Base-by-base conservation (phyloP, 2,113 vertebrate species). In the Peromyscus maniculatus region DNA sequence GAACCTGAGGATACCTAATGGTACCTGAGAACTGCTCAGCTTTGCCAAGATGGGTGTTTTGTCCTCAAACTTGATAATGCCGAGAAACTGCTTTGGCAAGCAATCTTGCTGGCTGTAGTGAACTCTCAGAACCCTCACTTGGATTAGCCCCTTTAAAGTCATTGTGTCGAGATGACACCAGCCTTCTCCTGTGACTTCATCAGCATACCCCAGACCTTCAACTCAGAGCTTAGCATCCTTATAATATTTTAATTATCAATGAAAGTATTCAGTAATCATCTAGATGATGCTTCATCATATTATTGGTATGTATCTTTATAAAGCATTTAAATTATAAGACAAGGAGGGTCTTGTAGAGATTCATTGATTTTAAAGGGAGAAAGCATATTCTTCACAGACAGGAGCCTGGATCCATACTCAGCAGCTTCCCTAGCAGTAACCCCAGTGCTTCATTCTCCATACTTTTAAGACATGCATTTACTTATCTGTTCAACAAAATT, bases 401-500 rank as follows among this genome's bases (percentile, higher is more conserved):
- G 55, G 33, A 84, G 13, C 7, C n/a, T 71, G 17, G 22, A 3
- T 22, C 16, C 28, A 26, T 28, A 5, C 46, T 28, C 43, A n/a
- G 0, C 49, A 75, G 16, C 22, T 13, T 75, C 39, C 24, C 49
- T 21, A 15, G 4, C 5, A 36, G 13, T 69, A n/a, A 87, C 12
- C 3, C 43, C 2, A 19, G 8, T 22, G 17, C 8, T 77, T 89
- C 12, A 62, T 15, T 64, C 55, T 49, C 52, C 39, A 91, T 16
- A 66, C 19, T 26, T 7, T 62, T 66, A 67, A 92, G 19, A 43
- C 49, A 87, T 31, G 4, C 2, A 62, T 80, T 57, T 94, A 91
- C 64, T n/a, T 77, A 87, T 79, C 84, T 88, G 5, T 78, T 59
- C 67, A 86, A 87, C 13, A 94, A 96, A 91, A 93, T 78, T 72